phyloP scores from a whole-genome alignment of 2,113 vertebrate species.

The Grus americana region DNA sequence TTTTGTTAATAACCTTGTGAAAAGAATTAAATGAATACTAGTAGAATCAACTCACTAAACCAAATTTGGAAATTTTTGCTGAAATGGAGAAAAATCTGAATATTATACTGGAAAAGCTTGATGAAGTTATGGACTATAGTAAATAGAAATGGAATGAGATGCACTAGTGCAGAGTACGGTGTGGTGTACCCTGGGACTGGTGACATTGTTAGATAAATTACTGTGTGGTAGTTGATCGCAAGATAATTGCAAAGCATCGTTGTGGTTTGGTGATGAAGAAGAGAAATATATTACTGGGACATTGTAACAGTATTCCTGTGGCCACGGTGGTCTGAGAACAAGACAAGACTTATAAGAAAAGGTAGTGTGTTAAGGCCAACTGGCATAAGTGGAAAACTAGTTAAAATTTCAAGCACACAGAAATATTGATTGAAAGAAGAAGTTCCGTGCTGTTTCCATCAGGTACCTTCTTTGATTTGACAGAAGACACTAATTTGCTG shows the following conservation, averaged over 20 bases:
- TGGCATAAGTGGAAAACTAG: background rate
- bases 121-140: background rate
- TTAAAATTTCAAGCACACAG: background rate
- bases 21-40: background rate
- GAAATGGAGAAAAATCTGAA: background rate
- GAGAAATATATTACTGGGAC: background rate
- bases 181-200: background rate
- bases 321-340: background rate
- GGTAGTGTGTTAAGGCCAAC: background rate
- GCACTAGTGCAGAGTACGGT: rapidly evolving
- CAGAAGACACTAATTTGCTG: background rate
- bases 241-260: background rate
- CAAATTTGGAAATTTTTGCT: background rate
- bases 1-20: background rate
- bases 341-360: background rate
- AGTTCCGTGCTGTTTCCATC: background rate
- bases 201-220: background rate
- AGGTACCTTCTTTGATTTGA: background rate
- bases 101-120: background rate
- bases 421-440: background rate
- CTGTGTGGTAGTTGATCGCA: rapidly evolving
- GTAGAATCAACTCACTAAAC: background rate
- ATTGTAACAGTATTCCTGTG: background rate
- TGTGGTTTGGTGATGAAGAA: background rate
- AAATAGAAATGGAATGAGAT: background rate